Conservation (phyloP, 1,140 invertebrate genomes). For the Amyelois transitella region DNA sequence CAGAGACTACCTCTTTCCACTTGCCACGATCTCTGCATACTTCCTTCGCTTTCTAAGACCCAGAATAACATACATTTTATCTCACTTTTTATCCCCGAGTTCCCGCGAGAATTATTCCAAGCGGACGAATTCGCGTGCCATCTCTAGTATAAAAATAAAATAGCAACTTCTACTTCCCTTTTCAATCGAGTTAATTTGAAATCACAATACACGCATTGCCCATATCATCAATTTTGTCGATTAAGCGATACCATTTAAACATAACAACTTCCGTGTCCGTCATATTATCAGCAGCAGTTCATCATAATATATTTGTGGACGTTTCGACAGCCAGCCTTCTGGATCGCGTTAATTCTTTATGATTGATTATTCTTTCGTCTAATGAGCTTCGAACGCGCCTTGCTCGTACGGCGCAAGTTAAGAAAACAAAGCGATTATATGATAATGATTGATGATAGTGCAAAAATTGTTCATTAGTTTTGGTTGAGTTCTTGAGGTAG, state of each 20-base stretch:
- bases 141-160: too few species aligned
- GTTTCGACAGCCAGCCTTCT: background rate
- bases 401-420: conserved; percentile 21
- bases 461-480: background rate
- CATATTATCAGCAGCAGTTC: background rate
- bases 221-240: background rate
- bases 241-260: background rate
- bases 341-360: conserved; percentile 45
- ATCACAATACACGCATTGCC: too few species aligned
- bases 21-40: too few species aligned
- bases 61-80: too few species aligned
- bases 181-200: too few species aligned
- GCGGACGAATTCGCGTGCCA: too few species aligned
- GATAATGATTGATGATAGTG: background rate
- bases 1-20: too few species aligned
- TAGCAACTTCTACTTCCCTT: too few species aligned
- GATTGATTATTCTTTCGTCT: conserved; percentile 58
- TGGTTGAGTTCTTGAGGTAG: too few species aligned
- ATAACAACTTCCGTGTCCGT: background rate
- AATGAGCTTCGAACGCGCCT: conserved; percentile 50
- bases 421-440: background rate
- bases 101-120: too few species aligned
- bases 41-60: too few species aligned
- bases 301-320: background rate
- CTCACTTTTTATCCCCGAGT: too few species aligned